Evolutionary conservation across 2,797 vertebrate genomes (phyloP).

Genomic region (Girardinus metallicus): DNA sequence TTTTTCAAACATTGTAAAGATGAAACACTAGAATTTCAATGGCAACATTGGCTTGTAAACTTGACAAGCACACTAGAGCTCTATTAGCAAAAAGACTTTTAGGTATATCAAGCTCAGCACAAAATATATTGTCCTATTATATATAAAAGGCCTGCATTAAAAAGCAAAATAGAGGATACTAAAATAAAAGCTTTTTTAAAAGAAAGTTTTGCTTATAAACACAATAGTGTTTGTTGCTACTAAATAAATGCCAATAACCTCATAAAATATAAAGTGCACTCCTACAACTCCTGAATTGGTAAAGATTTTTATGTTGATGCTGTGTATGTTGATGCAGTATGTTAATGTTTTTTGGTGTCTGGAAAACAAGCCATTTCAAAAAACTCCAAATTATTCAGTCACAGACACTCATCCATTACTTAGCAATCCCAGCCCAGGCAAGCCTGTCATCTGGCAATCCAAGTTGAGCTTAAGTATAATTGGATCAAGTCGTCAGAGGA

Average conservation of each 20-base stretch:
- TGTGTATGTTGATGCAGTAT: too few species aligned
- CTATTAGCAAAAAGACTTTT: not conserved
- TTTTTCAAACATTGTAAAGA: not conserved
- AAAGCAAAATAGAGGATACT: not conserved
- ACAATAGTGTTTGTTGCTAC: not conserved
- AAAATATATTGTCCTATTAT: not conserved
- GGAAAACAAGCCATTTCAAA: too few species aligned
- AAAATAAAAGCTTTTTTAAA: not conserved
- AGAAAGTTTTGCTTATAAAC: not conserved
- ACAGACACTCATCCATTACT: too few species aligned
- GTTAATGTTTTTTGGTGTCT: too few species aligned
- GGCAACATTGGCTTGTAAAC: not conserved
- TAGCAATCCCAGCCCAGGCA: too few species aligned
- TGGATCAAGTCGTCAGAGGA: too few species aligned
- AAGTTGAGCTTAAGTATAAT: too few species aligned
- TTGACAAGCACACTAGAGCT: not conserved
- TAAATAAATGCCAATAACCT: not conserved
- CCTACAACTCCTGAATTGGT: not conserved
- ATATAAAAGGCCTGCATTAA: not conserved
- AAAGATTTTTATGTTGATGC: not conserved
- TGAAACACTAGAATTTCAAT: not conserved
- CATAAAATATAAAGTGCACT: not conserved
- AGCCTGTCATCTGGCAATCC: too few species aligned
- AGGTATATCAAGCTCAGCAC: not conserved
- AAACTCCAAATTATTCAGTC: too few species aligned